These are phyloP conservation scores for Calyptommatus sinebrachiatus DNA, from an alignment of 2,113 vertebrate species.

Conservation along the genomic window DNA sequence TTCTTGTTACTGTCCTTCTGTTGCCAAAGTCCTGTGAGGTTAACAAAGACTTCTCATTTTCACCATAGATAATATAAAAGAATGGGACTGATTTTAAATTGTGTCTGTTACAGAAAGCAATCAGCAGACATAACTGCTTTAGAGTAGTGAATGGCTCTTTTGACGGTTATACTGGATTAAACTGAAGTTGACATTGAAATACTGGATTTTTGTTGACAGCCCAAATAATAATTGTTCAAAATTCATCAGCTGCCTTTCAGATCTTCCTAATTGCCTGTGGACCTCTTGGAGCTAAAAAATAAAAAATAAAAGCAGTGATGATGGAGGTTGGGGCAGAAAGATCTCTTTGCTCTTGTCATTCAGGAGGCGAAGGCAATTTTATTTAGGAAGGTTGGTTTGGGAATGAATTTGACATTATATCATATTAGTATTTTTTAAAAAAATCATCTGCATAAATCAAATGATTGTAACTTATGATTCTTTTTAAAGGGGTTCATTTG, in stretches of 20 bases:
- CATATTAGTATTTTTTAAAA: no score
- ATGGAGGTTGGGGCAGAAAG: not conserved
- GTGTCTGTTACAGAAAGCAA: constrained; percentile 38
- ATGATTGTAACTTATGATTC: no score
- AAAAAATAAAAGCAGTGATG: not conserved
- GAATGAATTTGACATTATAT: not conserved
- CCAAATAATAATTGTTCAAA: constrained; percentile 4
- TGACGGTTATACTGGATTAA: constrained; percentile 38
- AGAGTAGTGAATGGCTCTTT: constrained; percentile 12
- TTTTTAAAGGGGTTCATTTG: no score
- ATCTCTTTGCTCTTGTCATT: not conserved
- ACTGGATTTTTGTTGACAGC: constrained; percentile 19
- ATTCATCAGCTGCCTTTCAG: constrained; percentile 29
- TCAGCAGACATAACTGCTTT: constrained; percentile 31
- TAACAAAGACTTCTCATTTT: constrained; percentile 32
- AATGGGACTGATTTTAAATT: constrained; percentile 51
- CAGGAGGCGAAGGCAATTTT: not conserved
- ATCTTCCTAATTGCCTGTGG: constrained; percentile 28
- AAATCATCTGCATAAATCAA: no score
- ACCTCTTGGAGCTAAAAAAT: constrained; percentile 14
- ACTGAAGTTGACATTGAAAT: constrained; percentile 39
- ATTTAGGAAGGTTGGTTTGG: not conserved
- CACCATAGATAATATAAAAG: constrained; percentile 29
- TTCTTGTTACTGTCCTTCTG: not conserved
- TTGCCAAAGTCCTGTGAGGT: constrained; percentile 21